These are phyloP conservation scores for Saxidomus purpurata DNA, from an alignment of 1,140 invertebrate species.

Conservation along the genomic window DNA sequence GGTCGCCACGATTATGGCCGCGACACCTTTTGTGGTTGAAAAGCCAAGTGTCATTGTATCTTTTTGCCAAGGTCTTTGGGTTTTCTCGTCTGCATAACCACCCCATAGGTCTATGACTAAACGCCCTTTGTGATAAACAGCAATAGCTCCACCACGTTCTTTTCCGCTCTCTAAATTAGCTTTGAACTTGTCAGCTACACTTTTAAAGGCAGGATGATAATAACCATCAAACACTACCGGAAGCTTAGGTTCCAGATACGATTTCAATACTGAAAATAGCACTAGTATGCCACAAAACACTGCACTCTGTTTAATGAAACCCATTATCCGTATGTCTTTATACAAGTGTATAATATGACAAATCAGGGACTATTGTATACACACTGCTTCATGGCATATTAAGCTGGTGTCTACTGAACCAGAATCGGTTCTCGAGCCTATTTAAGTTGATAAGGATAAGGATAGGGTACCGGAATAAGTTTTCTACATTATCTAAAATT, in stretches of 20 bases:
- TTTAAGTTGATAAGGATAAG: too few species aligned
- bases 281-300: conserved; percentile 4
- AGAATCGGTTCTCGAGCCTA: too few species aligned
- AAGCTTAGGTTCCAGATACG: background rate
- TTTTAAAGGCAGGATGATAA: conserved; percentile 39
- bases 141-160: conserved; percentile 67
- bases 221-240: conserved; percentile 21
- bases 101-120: conserved; percentile 84
- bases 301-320: background rate
- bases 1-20: conserved; percentile 82
- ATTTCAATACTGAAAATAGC: background rate
- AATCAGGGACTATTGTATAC: too few species aligned
- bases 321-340: too few species aligned
- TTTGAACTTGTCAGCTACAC: conserved; percentile 21
- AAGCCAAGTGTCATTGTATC: conserved; percentile 69
- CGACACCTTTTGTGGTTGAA: conserved; percentile 81
- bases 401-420: too few species aligned
- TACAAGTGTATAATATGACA: too few species aligned
- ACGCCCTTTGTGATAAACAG: conserved; percentile 69
- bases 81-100: conserved; percentile 82
- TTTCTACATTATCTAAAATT: too few species aligned
- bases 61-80: conserved; percentile 67
- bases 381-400: too few species aligned
- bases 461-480: too few species aligned
- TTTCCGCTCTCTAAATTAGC: conserved; percentile 59